These are phyloP conservation scores for Arbacia lixula DNA, from an alignment of 53 echinoderm and acorn worm species.

Conservation along the genomic window DNA sequence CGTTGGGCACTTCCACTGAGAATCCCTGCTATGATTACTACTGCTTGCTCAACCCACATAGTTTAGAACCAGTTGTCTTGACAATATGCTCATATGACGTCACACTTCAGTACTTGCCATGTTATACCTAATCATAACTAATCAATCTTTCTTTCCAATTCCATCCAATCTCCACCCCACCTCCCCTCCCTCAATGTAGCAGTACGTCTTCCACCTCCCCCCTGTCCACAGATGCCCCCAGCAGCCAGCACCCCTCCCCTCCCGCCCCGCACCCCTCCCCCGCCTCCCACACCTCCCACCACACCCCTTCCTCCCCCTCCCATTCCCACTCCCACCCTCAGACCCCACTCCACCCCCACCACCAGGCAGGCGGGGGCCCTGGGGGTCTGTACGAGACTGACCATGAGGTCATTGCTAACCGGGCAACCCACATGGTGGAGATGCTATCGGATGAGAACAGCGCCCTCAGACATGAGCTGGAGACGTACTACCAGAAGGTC, in stretches of 20 bases:
- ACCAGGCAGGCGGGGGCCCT: not conserved
- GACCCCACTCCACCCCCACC: not conserved
- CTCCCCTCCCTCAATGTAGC: no score
- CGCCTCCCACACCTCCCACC: constrained; percentile 26
- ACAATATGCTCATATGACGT: no score
- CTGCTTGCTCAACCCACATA: no score
- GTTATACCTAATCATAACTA: no score
- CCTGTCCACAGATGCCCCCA: constrained; percentile 33
- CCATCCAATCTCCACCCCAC: no score
- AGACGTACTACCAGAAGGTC: constrained; percentile 90
- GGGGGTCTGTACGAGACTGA: constrained; percentile 75
- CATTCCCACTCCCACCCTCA: not conserved
- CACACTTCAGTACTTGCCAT: no score
- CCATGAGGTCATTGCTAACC: constrained; percentile 87
- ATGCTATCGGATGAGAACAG: constrained; percentile 92
- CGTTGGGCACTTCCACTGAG: no score
- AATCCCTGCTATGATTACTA: no score
- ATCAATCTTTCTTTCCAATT: no score
- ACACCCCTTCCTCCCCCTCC: not conserved
- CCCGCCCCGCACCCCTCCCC: constrained; percentile 36
- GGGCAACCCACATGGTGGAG: constrained; percentile 98
- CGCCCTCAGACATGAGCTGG: constrained; percentile 82
- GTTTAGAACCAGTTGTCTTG: no score
- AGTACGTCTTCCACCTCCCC: constrained; percentile 50
- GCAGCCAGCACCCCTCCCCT: not conserved